A percentile compares a stretch with the other conserved stretches of the same genome.
Conservation (phyloP, 2,113 vertebrate genomes). For the Semicossyphus pulcher region DNA sequence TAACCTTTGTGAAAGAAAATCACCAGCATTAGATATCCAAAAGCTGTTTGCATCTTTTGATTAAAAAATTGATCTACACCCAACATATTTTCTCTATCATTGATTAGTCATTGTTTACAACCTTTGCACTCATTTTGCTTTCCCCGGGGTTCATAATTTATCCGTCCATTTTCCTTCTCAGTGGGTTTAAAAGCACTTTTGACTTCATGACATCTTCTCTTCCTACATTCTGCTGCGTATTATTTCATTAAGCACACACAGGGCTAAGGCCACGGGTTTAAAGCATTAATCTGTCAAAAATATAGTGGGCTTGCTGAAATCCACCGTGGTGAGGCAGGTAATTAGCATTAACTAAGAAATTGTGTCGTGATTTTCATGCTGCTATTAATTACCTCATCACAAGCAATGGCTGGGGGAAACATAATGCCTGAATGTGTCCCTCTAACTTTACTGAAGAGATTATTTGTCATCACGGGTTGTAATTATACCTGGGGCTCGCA, state of each 20-base stretch:
- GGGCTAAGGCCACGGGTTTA: slow-evolving; percentile 18
- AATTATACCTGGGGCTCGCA: slow-evolving; percentile 64
- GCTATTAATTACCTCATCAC: slow-evolving; percentile 70
- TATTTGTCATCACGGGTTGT: slow-evolving; percentile 68
- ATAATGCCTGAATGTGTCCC: slow-evolving; percentile 47
- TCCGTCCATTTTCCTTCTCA: neutral
- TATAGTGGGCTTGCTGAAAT: slow-evolving; percentile 43
- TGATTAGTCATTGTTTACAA: neutral
- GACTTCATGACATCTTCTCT: slow-evolving; percentile 7
- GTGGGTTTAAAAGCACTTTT: neutral
- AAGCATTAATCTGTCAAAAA: slow-evolving; percentile 18
- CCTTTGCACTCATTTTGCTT: too few species aligned
- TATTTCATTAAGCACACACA: slow-evolving; percentile 1
- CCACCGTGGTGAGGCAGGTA: slow-evolving; percentile 41
- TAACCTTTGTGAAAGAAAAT: neutral
- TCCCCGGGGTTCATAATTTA: neutral
- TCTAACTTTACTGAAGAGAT: slow-evolving; percentile 62
- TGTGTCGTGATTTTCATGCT: slow-evolving; percentile 67
- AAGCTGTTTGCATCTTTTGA: neutral
- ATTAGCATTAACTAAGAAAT: slow-evolving; percentile 67
- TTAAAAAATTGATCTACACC: too few species aligned
- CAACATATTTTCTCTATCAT: neutral
- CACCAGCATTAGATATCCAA: neutral
- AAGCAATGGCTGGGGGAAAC: slow-evolving; percentile 39
- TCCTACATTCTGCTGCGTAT: neutral